Evolutionary conservation across 2,113 vertebrate genomes (phyloP).

Genomic region (Atractosteus spatula): DNA sequence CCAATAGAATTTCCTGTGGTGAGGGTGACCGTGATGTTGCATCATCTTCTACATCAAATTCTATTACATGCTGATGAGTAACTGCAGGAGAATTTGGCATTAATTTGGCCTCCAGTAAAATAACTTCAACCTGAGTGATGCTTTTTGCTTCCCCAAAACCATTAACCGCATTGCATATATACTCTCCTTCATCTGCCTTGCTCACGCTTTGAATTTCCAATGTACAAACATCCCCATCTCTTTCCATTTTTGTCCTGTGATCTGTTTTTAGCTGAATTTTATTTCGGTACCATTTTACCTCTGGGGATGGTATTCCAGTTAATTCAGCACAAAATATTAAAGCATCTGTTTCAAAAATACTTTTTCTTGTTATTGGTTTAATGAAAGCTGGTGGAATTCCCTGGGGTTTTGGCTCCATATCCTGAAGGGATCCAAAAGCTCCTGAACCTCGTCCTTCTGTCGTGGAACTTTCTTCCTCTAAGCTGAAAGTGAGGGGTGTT

Average conservation of each 20-base stretch:
- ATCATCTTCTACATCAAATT: slow-evolving; percentile 84
- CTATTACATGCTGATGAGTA: slow-evolving; percentile 95
- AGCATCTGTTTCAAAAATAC: slow-evolving; percentile 74
- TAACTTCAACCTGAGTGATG: slow-evolving; percentile 75
- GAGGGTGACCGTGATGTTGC: slow-evolving; percentile 89
- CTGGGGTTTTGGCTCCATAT: slow-evolving; percentile 71
- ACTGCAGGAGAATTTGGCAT: slow-evolving; percentile 82
- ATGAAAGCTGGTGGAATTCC: slow-evolving; percentile 90
- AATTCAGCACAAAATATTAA: slow-evolving; percentile 81
- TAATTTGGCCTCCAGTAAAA: slow-evolving; percentile 72
- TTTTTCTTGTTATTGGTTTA: slow-evolving; percentile 78
- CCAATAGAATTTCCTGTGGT: slow-evolving; percentile 94
- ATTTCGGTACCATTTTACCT: slow-evolving; percentile 90
- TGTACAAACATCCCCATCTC: slow-evolving; percentile 73
- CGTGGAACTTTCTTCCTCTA: slow-evolving; percentile 57
- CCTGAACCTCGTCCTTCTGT: slow-evolving; percentile 61
- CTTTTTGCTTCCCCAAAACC: slow-evolving; percentile 90
- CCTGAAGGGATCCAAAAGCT: slow-evolving; percentile 73
- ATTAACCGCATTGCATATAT: slow-evolving; percentile 90
- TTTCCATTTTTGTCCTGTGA: slow-evolving; percentile 71
- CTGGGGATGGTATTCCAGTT: slow-evolving; percentile 82
- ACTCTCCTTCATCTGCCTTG: slow-evolving; percentile 81
- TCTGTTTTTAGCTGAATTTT: slow-evolving; percentile 73
- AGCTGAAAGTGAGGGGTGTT: slow-evolving; percentile 36
- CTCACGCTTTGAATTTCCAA: slow-evolving; percentile 73